A percentile compares a stretch with the other conserved stretches of the same genome.
phyloP scores from a whole-genome alignment of 2,888 invertebrate genomes.

The Sicus ferrugineus region DNA sequence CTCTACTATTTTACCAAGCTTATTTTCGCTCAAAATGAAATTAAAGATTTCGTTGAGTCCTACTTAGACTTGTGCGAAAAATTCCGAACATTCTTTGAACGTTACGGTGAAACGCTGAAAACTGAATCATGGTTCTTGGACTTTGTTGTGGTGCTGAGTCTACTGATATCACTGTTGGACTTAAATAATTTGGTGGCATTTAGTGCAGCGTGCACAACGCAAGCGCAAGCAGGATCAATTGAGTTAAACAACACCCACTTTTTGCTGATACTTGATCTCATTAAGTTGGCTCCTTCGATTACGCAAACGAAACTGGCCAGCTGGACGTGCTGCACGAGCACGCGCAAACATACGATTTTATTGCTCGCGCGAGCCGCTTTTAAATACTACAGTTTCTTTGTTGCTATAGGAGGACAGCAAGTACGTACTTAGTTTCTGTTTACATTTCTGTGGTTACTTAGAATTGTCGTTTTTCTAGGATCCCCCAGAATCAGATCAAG shows the following conservation, averaged over 20 bases:
- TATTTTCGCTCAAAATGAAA: conserved; percentile 40
- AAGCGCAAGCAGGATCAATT: conserved; percentile 7
- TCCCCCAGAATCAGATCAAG: not conserved
- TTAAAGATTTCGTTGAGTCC: conserved; percentile 41
- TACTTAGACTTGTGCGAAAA: conserved; percentile 49
- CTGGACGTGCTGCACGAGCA: conserved; percentile 52
- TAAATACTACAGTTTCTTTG: conserved; percentile 11
- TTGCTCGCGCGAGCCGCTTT: conserved; percentile 46
- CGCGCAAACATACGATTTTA: conserved; percentile 53
- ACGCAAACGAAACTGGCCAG: conserved; percentile 44
- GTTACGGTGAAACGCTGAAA: conserved; percentile 39
- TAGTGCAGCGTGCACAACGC: conserved; percentile 45
- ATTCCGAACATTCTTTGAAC: conserved; percentile 48
- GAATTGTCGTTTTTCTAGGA: conserved; percentile 23
- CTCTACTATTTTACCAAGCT: conserved; percentile 55
- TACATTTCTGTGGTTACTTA: not conserved
- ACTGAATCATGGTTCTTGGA: conserved; percentile 54
- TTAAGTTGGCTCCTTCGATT: conserved; percentile 46
- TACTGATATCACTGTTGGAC: conserved; percentile 47
- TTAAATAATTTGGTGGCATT: conserved; percentile 38
- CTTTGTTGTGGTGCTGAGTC: conserved; percentile 44
- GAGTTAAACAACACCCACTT: conserved; percentile 39
- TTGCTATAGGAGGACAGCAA: not conserved
- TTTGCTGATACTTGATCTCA: conserved; percentile 47
- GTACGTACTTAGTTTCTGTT: conserved; percentile 11